Evolutionary conservation across 2,113 vertebrate genomes (phyloP).

Genomic region (Rutilus rutilus): DNA sequence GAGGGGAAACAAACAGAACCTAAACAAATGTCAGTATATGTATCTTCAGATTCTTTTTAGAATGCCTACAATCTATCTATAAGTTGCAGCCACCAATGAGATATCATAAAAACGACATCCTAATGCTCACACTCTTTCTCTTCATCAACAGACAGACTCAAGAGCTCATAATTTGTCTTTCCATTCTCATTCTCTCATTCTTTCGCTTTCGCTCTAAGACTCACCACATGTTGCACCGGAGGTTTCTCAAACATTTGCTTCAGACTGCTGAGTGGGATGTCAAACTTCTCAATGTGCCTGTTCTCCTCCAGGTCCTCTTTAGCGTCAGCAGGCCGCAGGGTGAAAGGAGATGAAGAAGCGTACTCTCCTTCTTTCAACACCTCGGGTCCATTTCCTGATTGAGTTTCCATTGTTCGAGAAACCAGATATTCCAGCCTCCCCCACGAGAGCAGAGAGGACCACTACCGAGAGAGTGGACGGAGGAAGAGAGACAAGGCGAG

Average conservation of each 20-base stretch:
- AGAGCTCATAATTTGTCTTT: background rate
- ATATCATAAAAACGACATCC: background rate
- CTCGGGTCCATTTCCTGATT: slow-evolving; percentile 78
- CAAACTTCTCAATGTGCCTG: slow-evolving; percentile 75
- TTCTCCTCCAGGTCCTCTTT: slow-evolving; percentile 71
- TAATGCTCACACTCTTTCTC: background rate
- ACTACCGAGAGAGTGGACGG: slow-evolving; percentile 57
- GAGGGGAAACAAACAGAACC: background rate
- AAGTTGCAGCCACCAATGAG: background rate
- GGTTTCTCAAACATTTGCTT: slow-evolving; percentile 82
- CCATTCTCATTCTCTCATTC: background rate
- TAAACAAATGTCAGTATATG: background rate
- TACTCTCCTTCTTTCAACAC: slow-evolving; percentile 59
- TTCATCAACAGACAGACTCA: background rate
- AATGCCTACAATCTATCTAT: background rate
- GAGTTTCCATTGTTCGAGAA: slow-evolving; percentile 81
- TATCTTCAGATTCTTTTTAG: background rate
- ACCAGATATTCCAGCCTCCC: slow-evolving; percentile 64
- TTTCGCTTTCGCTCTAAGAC: slow-evolving; percentile 15
- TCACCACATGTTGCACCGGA: slow-evolving; percentile 59
- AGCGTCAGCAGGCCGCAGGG: slow-evolving; percentile 62
- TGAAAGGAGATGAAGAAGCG: slow-evolving; percentile 53
- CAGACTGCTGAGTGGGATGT: slow-evolving; percentile 75
- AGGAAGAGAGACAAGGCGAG: slow-evolving; percentile 20
- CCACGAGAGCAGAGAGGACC: slow-evolving; percentile 57